Evolutionary conservation across 2,797 vertebrate species (phyloP), one percentile per base, ranked within the genome.

Genomic region (Sebastes cheni): DNA sequence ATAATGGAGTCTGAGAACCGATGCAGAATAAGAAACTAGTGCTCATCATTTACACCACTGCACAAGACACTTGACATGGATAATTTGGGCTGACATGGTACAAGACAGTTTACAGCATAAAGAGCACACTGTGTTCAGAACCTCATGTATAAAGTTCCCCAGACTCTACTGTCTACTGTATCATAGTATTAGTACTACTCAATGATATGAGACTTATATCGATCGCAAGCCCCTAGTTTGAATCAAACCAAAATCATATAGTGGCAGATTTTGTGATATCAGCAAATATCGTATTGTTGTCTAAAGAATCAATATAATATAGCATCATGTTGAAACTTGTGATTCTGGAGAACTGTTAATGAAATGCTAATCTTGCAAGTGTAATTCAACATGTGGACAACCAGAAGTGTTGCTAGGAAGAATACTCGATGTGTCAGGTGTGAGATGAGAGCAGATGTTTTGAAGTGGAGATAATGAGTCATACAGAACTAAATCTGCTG

Each of bases 1-100:
- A 78, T 86, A 81, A 87, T 80, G 46, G 50, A 80, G 60, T 16
- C 65, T 29, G 66, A 59, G 42, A 75, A 75, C 32, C 27, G 22
- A 76, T 67, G 62, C 75, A 84, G 73, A 79, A 75, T 68, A 32
- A 78, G 78, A 75, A 58, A 60, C 22, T 29, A 23, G 23, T 29
- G 64, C 52, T 76, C 75, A 85, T 86, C 59, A 82, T 72, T 81
- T 79, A 79, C 59, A 84, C 30, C 6, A 56, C 23, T 67, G 30
- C 34, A 83, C 79, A 58, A 64, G 60, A 82, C 67, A 52, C 79
- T 80, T 86, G 76, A 83, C 79, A 74, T 67, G n/a, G 67, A 77
- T 90, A 90, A 87, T 78, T 90, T 62, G 55, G 50, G 39, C 50
- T 84, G 67, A 73, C 80, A 66, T 71, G 65, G 12, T 77, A 70